Evolutionary conservation across 2,797 vertebrate species (phyloP), one percentile per base, ranked within the genome.

Genomic region (Dendrocincla fuliginosa): DNA sequence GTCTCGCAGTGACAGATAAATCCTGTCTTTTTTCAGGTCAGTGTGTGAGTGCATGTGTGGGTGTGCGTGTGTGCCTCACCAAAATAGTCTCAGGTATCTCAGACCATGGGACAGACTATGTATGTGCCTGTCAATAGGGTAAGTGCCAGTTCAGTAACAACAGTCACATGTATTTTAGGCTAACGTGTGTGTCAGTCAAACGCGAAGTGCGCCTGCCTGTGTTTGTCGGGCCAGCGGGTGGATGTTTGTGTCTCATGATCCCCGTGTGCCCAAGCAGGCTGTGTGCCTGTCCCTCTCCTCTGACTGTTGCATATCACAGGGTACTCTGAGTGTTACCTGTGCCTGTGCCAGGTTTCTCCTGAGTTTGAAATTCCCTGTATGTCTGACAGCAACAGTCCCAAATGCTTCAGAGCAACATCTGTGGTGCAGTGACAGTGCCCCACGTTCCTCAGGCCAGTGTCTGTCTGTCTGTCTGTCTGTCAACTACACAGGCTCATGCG

Each of bases 291-390:
- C 70, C 44, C 50, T 86, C 67, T 70, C 19, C 16, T 59, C 39
- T 0, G 3, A 10, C 52, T 55, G 85, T 46, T 46, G 13, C 0
- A 0, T 30, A 65, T 7, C 44, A 15, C 3, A 1, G 59, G 23
- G 35, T 13, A 27, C 18, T 20, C 52, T 3, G 18, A n/a, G 46
- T 4, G 27, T 25, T 32, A 44, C 33, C 41, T 11, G 23, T 8
- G 8, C 17, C 11, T 1, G 0, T 11, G 16, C 13, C 47, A 56
- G 41, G 37, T 28, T 15, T 6, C 65, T 68, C 49, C 11, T 9
- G 13, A 0, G 2, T 2, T 23, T 57, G 44, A 50, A 52, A 0
- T 8, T 50, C 61, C 35, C 37, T 6, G 6, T 3, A 7, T 13
- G 24, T 47, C 77, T 73, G 63, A 59, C 42, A 68, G 37, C 2